These are phyloP conservation scores for Lysandra coridon DNA, from an alignment of 2,888 invertebrate genomes.

Conservation along the genomic window DNA sequence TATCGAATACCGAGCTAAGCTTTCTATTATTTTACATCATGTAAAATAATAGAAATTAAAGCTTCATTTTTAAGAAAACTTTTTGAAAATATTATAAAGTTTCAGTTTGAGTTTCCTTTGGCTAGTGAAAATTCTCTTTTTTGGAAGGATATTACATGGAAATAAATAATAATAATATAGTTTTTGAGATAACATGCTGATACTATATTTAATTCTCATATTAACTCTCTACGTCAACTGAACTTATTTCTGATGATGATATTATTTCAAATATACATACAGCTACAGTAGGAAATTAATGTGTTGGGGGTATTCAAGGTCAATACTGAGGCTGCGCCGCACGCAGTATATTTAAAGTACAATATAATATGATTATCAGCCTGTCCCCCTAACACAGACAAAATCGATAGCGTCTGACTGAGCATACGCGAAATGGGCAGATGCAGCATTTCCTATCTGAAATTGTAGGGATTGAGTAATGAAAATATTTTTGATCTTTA, in stretches of 20 bases:
- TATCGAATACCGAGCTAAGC: too few species aligned
- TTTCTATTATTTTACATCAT: too few species aligned
- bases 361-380: conserved; percentile 75
- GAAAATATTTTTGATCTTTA: background rate
- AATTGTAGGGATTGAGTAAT: background rate
- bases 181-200: background rate
- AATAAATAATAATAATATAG: too few species aligned
- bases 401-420: conserved; percentile 77
- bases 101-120: too few species aligned
- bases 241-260: background rate
- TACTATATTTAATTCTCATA: too few species aligned
- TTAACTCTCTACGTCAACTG: background rate
- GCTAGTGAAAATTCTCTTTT: too few species aligned
- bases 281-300: conserved; percentile 40
- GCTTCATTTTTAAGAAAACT: too few species aligned
- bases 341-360: conserved; percentile 71
- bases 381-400: conserved; percentile 80
- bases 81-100: too few species aligned
- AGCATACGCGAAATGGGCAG: conserved; percentile 60
- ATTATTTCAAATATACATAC: background rate
- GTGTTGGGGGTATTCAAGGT: conserved; percentile 58
- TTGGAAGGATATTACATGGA: too few species aligned
- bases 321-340: conserved; percentile 53
- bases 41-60: too few species aligned
- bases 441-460: conserved; percentile 43